Base-by-base conservation (phyloP, 1,140 invertebrate genomes). In the Metaphire vulgaris region DNA sequence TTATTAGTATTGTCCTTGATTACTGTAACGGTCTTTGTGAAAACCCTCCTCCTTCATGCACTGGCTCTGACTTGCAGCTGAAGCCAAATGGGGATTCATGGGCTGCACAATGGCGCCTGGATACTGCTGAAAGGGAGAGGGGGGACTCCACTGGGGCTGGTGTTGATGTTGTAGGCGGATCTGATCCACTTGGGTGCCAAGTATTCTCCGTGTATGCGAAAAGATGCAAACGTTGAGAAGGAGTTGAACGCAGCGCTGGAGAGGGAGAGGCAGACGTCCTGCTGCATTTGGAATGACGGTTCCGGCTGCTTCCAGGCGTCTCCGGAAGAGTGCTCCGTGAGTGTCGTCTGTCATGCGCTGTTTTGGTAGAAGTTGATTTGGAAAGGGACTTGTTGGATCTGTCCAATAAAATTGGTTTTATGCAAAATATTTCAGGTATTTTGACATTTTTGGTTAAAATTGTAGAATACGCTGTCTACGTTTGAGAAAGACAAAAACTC, bases 231-330 rank as follows among this genome's bases (percentile, higher is more conserved):
- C 85, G 94, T 99, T 81, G 90, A 92, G 68, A 90, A 92, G 76
- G 92, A 94, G 79, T 94, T 99, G 77, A 91, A 92, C 2, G 77
- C 77, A 71, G 83, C 84, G 72, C 26, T 67, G 65, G 78, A 71
- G 1, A 78, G 81, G 65, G 84, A 85, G 30, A 80, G 77, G n/a
- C 33, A 65, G 6, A 83, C 84, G 0, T 84, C 82, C 0, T 86
- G 85, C 76, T 86, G 85, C 80, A 80, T 85, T 15, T 78, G 82
- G 21, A 84, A 85, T 78, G 97, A 99, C 84, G 93, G 97, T 82
- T 97, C 95, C 0, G 97, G 97, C 16, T 99, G 98, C 88, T 95
- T 98, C 69, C 98, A 99, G 87, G 96, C 94, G 15, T 93, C 93
- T 41, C 91, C 94, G 86, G 90, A 91, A n/a, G 93, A 97, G 85